Evolutionary conservation across 2,113 vertebrate genomes (phyloP), one percentile per base, ranked within the genome.

Genomic region (Cnemophilus loriae): DNA sequence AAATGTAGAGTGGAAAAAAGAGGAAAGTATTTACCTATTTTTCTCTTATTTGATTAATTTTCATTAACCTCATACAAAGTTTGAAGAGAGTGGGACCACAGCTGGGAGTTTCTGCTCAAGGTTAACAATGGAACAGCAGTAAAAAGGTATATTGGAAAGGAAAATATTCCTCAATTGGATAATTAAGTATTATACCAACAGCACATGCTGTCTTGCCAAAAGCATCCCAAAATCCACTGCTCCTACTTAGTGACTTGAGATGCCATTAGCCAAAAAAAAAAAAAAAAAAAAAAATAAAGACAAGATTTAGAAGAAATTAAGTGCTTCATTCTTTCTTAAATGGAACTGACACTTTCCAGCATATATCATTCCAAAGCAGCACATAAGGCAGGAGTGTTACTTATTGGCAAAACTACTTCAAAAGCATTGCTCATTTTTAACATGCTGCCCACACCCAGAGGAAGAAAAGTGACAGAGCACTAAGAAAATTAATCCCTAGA

Each of bases 401-500:
- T 75, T 64, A 68, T 6, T 37, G 55, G 84, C 50, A 92, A 60
- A 90, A 79, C 0, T 0, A 32, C n/a, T 56, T 74, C 6, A 52
- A 85, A 82, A 83, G 11, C 20, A 30, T 26, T 79, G 56, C 39
- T 87, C 28, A 10, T 61, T 60, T 84, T 73, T 63, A 8, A 65
- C 53, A 61, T 17, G 24, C 65, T 87, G 32, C 71, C 56, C 42
- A 41, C 26, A 57, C 10, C 6, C 53, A 74, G 39, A 77, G 22
- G 11, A 85, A 57, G 33, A 33, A 13, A 2, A 47, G 30, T n/a
- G 11, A 77, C 17, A 87, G 61, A 93, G 71, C 68, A 86, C 15
- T 47, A 84, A 63, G 68, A 63, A 80, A 88, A 88, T 44, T 12
- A 83, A 90, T 84, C 92, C 56, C 87, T 87, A 96, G 94, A 55